phyloP scores from a whole-genome alignment of 2,888 invertebrate species.

The Eupithecia subfuscata region DNA sequence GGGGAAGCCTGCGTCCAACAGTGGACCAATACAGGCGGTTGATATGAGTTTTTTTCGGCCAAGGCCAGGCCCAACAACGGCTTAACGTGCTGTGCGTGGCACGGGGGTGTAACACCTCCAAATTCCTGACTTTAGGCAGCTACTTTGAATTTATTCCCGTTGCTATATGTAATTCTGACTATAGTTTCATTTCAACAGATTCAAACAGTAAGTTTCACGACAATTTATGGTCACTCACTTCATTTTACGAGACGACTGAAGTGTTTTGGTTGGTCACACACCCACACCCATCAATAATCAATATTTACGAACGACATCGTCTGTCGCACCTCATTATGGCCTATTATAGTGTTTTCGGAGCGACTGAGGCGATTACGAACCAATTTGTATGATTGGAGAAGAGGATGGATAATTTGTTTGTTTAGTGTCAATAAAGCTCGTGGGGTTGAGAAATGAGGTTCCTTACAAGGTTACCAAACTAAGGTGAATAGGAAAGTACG shows the following conservation, averaged over 20 bases:
- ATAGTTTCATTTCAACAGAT: too few relatives aligned
- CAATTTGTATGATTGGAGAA: slow-evolving; percentile 60
- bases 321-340: slow-evolving; percentile 57
- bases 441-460: not conserved
- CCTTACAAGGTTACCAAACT: too few relatives aligned
- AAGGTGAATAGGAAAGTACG: too few relatives aligned
- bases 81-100: too few relatives aligned
- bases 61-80: too few relatives aligned
- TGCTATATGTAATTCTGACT: too few relatives aligned
- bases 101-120: too few relatives aligned
- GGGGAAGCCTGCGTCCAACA: too few relatives aligned
- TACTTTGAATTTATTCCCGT: too few relatives aligned
- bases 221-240: not conserved
- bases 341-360: slow-evolving; percentile 52
- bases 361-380: slow-evolving; percentile 57
- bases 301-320: slow-evolving; percentile 44
- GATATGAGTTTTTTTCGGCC: too few relatives aligned
- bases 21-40: too few relatives aligned
- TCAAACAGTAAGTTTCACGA: not conserved
- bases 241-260: not conserved
- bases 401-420: slow-evolving; percentile 35
- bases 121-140: too few relatives aligned
- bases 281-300: not conserved
- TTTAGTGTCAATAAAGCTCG: slow-evolving; percentile 4
- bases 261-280: not conserved